Percentiles rank a stretch among this genome's conserved stretches.
These are phyloP conservation scores for Tachysurus vachellii DNA, from an alignment of 2,113 vertebrate species.

Conservation along the genomic window DNA sequence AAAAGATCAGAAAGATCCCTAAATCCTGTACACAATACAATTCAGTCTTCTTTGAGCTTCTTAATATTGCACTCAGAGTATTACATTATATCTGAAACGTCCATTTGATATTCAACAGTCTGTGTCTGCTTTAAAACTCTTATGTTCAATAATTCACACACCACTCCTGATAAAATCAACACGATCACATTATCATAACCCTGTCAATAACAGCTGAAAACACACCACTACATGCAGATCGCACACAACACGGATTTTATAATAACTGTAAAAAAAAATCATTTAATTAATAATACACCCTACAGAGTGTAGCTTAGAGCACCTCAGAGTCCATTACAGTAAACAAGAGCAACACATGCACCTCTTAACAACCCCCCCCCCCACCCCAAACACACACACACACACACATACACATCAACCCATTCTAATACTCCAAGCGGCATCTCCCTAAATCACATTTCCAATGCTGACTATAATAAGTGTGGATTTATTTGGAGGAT, in stretches of 20 bases:
- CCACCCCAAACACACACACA: not conserved
- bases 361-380: not conserved
- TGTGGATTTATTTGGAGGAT: constrained; percentile 4
- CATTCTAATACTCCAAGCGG: not conserved
- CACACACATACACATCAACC: not conserved
- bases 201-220: not conserved
- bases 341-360: not conserved
- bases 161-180: not conserved
- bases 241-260: not conserved
- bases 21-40: not conserved
- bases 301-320: not conserved
- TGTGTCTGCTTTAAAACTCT: not conserved
- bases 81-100: not conserved
- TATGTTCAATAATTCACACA: constrained; percentile 29
- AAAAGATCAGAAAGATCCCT: constrained; percentile 11
- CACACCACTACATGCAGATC: not conserved
- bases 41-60: not conserved
- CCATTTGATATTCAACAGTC: not conserved
- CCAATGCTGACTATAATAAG: constrained; percentile 14
- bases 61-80: not conserved
- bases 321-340: not conserved
- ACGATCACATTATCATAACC: not conserved
- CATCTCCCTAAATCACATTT: not conserved
- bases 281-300: not conserved
- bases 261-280: not conserved